Conservation (phyloP, 2,113 vertebrate species). For the Podiceps cristatus region DNA sequence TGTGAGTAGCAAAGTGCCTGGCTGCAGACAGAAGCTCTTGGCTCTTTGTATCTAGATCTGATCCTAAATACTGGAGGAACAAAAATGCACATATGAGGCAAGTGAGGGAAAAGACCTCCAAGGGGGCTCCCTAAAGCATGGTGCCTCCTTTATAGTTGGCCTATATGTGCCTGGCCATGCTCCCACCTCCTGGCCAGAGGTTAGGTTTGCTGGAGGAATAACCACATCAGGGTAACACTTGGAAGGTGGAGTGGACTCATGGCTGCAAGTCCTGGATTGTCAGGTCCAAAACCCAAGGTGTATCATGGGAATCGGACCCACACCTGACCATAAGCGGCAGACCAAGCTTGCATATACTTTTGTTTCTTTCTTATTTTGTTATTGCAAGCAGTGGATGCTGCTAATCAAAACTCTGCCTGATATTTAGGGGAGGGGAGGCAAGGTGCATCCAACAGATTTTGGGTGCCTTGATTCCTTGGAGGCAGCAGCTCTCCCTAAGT, state of each 20-base stretch:
- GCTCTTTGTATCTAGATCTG: not conserved
- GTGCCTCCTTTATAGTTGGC: not conserved
- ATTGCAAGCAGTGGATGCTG: not conserved
- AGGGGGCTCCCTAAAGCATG: accelerated
- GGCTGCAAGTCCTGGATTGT: not conserved
- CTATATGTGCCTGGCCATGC: not conserved
- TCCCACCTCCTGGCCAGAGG: not conserved
- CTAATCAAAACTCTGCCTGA: not conserved
- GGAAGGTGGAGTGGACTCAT: not conserved
- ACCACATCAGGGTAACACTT: not conserved
- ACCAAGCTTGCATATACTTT: not conserved
- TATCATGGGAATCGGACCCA: not conserved
- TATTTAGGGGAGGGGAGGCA: not conserved
- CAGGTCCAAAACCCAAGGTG: not conserved
- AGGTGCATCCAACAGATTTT: not conserved
- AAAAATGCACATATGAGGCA: not conserved
- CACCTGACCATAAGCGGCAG: not conserved
- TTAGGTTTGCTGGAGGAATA: not conserved
- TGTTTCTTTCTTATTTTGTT: not conserved
- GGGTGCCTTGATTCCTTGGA: not conserved
- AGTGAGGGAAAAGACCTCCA: not conserved
- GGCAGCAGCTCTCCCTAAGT: not conserved
- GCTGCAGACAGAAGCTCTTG: not conserved
- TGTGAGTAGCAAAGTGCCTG: not conserved
- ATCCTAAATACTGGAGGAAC: not conserved